Conservation (phyloP, 2,888 invertebrate species). For the Rhabditoides inermis region DNA sequence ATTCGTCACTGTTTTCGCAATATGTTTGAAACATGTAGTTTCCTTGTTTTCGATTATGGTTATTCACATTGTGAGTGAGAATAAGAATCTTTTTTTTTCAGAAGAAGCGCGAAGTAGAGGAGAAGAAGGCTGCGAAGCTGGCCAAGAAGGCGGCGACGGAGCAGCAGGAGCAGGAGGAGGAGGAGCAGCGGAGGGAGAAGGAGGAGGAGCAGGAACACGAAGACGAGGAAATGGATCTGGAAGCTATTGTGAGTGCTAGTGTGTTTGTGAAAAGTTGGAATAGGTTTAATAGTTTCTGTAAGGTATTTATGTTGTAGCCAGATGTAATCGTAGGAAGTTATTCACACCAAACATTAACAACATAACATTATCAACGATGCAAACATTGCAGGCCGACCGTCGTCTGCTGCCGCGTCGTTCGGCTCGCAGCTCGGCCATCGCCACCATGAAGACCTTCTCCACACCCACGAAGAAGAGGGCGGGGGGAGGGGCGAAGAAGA, state of each 20-base stretch:
- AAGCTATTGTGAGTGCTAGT: slow-evolving; percentile 4
- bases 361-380: neutral
- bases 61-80: too few relatives aligned
- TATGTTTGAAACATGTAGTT: too few relatives aligned
- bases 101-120: too few relatives aligned
- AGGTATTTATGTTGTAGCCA: neutral
- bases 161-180: slow-evolving; percentile 9
- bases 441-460: slow-evolving; percentile 20
- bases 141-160: slow-evolving; percentile 7
- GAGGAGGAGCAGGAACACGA: slow-evolving; percentile 52
- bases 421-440: slow-evolving; percentile 29
- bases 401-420: slow-evolving; percentile 42
- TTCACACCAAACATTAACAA: neutral
- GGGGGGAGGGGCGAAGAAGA: slow-evolving; percentile 9
- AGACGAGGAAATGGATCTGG: slow-evolving; percentile 14
- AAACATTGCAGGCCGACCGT: slow-evolving; percentile 24
- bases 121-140: too few relatives aligned
- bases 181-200: slow-evolving; percentile 6
- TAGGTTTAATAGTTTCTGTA: neutral
- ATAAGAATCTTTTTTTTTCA: too few relatives aligned
- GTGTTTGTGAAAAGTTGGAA: neutral
- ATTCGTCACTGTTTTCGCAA: too few relatives aligned
- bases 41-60: too few relatives aligned
- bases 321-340: neutral
- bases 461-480: slow-evolving; percentile 8